Percentiles rank a stretch among this genome's conserved stretches.
Conservation (phyloP, 2,113 vertebrate species). For the Platichthys stellatus region DNA sequence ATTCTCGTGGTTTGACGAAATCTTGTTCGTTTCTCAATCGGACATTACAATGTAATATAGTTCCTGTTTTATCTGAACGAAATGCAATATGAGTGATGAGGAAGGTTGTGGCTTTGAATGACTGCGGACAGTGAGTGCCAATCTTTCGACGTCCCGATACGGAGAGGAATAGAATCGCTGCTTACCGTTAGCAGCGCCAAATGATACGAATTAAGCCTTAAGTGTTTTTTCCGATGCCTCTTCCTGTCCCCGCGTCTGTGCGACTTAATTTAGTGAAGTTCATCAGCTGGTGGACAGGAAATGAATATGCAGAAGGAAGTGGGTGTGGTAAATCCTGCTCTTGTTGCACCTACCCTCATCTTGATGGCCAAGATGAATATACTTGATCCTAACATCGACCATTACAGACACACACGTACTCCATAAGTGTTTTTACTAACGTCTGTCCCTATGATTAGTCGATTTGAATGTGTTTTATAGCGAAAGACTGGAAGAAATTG, state of each 20-base stretch:
- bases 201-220: constrained; percentile 72
- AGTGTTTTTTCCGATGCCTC: constrained; percentile 67
- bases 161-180: constrained; percentile 33
- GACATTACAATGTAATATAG: constrained; percentile 11
- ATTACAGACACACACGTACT: constrained; percentile 46
- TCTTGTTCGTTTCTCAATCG: background rate
- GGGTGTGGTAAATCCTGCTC: constrained; percentile 26
- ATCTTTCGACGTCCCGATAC: constrained; percentile 34
- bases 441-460: constrained; percentile 21
- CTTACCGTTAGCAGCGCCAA: constrained; percentile 50
- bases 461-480: constrained; percentile 40
- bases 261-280: constrained; percentile 40
- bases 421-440: constrained; percentile 29
- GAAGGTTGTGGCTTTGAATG: constrained; percentile 40
- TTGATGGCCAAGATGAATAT: constrained; percentile 49
- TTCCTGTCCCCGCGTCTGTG: constrained; percentile 43
- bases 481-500: constrained; percentile 15
- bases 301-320: constrained; percentile 51
- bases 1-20: constrained; percentile 28
- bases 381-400: constrained; percentile 62
- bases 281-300: constrained; percentile 33
- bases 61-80: constrained; percentile 54
- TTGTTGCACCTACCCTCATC: constrained; percentile 52
- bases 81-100: constrained; percentile 66
- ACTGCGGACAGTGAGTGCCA: constrained; percentile 49